Conservation (phyloP, 2,888 invertebrate species). For the Mechanitis mazaeus region DNA sequence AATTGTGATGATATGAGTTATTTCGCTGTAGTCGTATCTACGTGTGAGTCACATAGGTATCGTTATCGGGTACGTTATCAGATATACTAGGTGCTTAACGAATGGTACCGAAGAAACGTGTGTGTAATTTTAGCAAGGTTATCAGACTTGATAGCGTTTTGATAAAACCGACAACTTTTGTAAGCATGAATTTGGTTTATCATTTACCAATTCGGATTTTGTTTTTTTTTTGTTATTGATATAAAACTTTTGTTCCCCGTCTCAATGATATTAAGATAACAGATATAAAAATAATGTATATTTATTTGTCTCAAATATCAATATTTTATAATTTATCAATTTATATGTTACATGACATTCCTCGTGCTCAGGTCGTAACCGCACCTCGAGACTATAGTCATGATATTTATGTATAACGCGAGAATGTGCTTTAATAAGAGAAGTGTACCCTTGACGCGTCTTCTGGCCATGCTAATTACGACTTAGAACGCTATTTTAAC, state of each 20-base stretch:
- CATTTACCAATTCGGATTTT: too few species aligned
- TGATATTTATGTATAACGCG: slow-evolving; percentile 34
- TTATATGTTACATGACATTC: slow-evolving; percentile 26
- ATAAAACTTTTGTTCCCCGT: too few species aligned
- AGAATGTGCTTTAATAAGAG: slow-evolving; percentile 40
- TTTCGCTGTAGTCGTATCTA: slow-evolving; percentile 21
- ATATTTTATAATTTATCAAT: slow-evolving; percentile 10
- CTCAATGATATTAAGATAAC: too few species aligned
- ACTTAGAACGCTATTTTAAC: slow-evolving; percentile 31
- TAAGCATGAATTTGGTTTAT: too few species aligned
- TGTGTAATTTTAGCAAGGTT: slow-evolving; percentile 45
- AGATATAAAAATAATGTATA: too few species aligned
- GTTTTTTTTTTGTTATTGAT: too few species aligned
- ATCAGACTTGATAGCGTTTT: slow-evolving; percentile 34
- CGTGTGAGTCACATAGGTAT: slow-evolving; percentile 58
- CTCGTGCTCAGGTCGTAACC: slow-evolving; percentile 24
- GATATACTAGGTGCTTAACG: slow-evolving; percentile 46
- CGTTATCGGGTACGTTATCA: slow-evolving; percentile 67
- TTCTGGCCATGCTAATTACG: slow-evolving; percentile 43
- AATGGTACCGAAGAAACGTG: slow-evolving; percentile 27
- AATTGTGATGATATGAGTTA: slow-evolving; percentile 16
- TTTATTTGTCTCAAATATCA: too few species aligned
- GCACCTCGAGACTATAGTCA: slow-evolving; percentile 31
- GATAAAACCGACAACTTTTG: slow-evolving; percentile 14
- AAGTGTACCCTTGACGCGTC: slow-evolving; percentile 37